These are phyloP conservation scores for Lasioglossum vierecki DNA, from an alignment of 2,888 invertebrate species.

Conservation along the genomic window DNA sequence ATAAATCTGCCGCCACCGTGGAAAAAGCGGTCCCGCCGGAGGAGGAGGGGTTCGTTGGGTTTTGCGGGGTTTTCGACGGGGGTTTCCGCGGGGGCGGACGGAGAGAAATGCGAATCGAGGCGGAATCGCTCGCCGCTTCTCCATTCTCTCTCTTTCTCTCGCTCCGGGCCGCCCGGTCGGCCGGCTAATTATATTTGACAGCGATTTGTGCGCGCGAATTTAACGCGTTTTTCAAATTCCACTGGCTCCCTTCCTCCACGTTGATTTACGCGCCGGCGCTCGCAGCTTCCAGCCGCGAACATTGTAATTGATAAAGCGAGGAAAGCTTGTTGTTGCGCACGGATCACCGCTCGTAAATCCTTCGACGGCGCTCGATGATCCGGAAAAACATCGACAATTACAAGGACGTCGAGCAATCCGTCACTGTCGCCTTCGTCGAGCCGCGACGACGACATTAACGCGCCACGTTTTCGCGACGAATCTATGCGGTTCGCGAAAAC, in stretches of 20 bases:
- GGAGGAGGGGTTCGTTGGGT: not conserved
- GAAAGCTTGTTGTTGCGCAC: constrained; percentile 51
- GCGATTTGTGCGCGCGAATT: constrained; percentile 52
- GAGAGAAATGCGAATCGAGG: constrained; percentile 28
- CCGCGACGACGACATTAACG: constrained; percentile 36
- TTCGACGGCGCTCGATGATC: constrained; percentile 46
- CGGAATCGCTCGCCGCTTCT: not conserved
- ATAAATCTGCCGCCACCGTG: constrained; percentile 43
- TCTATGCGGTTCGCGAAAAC: not conserved
- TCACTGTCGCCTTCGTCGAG: constrained; percentile 27
- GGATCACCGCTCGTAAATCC: constrained; percentile 44
- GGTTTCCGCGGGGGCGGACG: not conserved
- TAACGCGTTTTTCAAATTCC: constrained; percentile 56
- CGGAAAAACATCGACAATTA: constrained; percentile 57
- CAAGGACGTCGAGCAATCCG: constrained; percentile 37
- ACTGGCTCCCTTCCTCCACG: not conserved
- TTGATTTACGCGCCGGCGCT: constrained; percentile 52
- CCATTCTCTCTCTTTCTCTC: not conserved
- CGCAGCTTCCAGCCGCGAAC: not conserved
- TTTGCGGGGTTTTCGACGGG: not conserved
- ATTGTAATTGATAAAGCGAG: constrained; percentile 60
- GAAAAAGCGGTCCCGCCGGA: not conserved
- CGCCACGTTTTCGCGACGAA: not conserved
- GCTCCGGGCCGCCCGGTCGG: not conserved
- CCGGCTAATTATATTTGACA: constrained; percentile 62